Evolutionary conservation across 2,888 invertebrate species (phyloP).

Genomic region (Metopia argyrocephala): DNA sequence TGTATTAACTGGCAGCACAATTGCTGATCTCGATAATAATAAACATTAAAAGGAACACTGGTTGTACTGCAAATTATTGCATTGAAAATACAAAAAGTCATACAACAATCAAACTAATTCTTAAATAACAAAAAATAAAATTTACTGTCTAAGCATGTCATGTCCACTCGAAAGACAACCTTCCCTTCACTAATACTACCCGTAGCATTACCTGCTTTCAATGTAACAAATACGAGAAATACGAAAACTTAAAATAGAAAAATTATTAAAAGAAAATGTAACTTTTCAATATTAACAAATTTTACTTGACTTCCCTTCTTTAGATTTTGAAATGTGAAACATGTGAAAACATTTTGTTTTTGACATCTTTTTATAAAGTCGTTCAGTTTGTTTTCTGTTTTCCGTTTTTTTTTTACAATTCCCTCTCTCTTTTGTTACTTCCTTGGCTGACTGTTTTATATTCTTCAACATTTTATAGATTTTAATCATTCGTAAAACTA

Average conservation of each 20-base stretch:
- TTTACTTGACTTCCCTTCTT: slow-evolving; percentile 51
- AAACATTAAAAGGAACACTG: no score
- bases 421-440: neutral
- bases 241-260: neutral
- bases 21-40: no score
- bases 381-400: neutral
- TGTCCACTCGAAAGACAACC: no score
- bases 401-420: neutral
- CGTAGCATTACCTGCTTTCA: neutral
- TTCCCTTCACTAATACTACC: neutral
- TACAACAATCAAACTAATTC: no score
- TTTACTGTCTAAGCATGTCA: no score
- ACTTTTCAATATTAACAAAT: slow-evolving; percentile 57
- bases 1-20: no score
- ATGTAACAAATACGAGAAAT: neutral
- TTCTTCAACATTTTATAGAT: slow-evolving; percentile 29
- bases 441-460: neutral
- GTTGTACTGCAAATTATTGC: no score
- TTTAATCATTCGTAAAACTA: slow-evolving; percentile 56
- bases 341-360: slow-evolving; percentile 56
- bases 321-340: slow-evolving; percentile 46
- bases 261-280: slow-evolving; percentile 29
- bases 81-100: no score
- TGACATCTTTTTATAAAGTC: slow-evolving; percentile 54
- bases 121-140: no score